Percentiles rank a stretch among this genome's conserved stretches.
Conservation (phyloP, 2,113 vertebrate species). For the Vidua chalybeata region DNA sequence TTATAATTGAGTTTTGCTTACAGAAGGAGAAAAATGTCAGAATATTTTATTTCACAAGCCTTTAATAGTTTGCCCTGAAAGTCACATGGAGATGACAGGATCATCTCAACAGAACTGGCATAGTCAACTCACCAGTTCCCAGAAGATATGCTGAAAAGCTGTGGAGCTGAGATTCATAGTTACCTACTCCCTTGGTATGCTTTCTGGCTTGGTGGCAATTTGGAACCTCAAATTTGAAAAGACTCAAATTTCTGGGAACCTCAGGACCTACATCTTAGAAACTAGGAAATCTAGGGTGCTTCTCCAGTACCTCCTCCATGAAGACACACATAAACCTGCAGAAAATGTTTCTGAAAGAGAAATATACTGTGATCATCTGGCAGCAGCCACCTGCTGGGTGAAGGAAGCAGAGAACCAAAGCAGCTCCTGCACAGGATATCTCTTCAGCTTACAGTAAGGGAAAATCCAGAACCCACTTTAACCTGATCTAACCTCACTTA, state of each 20-base stretch:
- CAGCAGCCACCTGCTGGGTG: neutral
- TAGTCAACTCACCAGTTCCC: neutral
- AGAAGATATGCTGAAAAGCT: neutral
- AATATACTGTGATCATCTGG: neutral
- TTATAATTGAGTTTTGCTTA: neutral
- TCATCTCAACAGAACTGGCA: neutral
- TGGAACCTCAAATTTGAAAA: neutral
- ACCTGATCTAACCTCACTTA: neutral
- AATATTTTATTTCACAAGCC: neutral
- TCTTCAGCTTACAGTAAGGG: neutral
- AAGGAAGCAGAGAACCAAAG: neutral
- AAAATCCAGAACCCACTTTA: neutral
- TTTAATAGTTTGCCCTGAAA: neutral
- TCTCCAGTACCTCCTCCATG: neutral
- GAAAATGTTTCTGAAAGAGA: neutral
- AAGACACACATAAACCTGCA: neutral
- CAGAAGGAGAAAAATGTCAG: neutral
- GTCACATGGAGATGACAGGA: fast-evolving
- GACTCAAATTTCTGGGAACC: neutral
- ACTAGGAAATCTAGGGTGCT: neutral
- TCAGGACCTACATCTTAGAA: neutral
- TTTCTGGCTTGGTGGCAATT: neutral
- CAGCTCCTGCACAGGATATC: neutral
- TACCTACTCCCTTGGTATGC: neutral
- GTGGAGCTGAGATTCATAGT: neutral